Base-by-base conservation (phyloP, 2,888 invertebrate species). In the Zhuqinia jingwanae region DNA sequence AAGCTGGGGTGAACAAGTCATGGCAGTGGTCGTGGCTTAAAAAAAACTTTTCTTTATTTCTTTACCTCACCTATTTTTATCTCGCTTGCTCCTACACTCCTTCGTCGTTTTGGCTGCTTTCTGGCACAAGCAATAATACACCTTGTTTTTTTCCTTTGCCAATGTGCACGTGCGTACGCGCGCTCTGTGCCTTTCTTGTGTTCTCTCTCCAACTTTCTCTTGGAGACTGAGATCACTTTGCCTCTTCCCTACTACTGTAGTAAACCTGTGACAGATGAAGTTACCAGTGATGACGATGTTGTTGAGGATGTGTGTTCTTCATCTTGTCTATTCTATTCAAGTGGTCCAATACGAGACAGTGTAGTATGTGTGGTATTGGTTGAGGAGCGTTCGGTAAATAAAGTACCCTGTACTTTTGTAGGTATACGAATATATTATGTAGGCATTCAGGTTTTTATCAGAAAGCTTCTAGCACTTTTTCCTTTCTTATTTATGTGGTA, bases 201-300 rank as follows among this genome's bases (percentile, higher is more conserved):
- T 53, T 78, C 25, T 50, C 75, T n/a, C 80, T 36, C 80, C 79
- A 73, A 85, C 80, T 80, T 85, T 75, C 85, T 75, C 80, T 22
- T 22, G 65, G 63, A 79, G 85, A 85, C 85, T 85, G 85, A 42
- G 63, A 84, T 73, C 85, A 63, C 36, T 65, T 68, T 47, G 30
- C 15, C 80, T 22, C 22, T 79, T 75, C 47, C 17, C 75, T 75
- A 36, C 75, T 53, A 20, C n/a, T n/a, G n/a, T 79, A 53, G 27
- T 80, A 85, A 79, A 85, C 79, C 79, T 75, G 47, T 85, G 79
- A 80, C 73, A 85, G 85, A 80, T 78, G 70, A 85, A 73, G 77
- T 78, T 78, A 63, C 63, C 25, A 25, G 13, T 2, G 5, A 56
- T 20, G 56, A 20, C 8, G 68, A 45, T 70, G 25, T 22, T 50